These are phyloP conservation scores for Drosophila austrosaltans DNA, from an alignment of 2,888 invertebrate species.

Conservation along the genomic window DNA sequence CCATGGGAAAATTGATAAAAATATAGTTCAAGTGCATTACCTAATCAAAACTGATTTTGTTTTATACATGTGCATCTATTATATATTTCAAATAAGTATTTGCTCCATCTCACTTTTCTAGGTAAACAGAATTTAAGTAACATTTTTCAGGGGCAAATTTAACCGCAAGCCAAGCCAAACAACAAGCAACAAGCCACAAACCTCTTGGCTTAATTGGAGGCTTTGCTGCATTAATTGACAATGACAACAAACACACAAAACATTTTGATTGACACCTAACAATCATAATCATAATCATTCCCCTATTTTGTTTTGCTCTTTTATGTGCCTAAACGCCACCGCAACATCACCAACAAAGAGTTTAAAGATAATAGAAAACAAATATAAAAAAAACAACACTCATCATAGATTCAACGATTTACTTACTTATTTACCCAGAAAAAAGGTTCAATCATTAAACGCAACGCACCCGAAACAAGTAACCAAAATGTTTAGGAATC, in stretches of 20 bases:
- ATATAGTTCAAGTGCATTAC: no score
- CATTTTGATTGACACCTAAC: slow-evolving; percentile 74
- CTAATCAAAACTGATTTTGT: no score
- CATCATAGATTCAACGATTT: slow-evolving; percentile 39
- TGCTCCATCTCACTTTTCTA: background rate
- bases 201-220: slow-evolving; percentile 62
- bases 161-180: slow-evolving; percentile 54
- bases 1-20: no score
- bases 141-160: slow-evolving; percentile 42
- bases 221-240: slow-evolving; percentile 70
- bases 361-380: slow-evolving; percentile 43
- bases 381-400: slow-evolving; percentile 24
- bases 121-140: slow-evolving; percentile 33
- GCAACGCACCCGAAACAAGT: slow-evolving; percentile 47
- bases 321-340: slow-evolving; percentile 40
- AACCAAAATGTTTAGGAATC: slow-evolving; percentile 25
- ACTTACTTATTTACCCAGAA: slow-evolving; percentile 25
- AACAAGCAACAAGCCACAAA: slow-evolving; percentile 54
- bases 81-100: background rate
- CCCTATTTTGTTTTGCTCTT: slow-evolving; percentile 26
- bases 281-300: slow-evolving; percentile 40
- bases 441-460: slow-evolving; percentile 59
- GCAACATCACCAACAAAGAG: slow-evolving; percentile 22
- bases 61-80: background rate
- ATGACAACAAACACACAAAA: slow-evolving; percentile 53